These are phyloP conservation scores for Taenaris catops DNA, from an alignment of 2,888 invertebrate genomes.

Conservation along the genomic window DNA sequence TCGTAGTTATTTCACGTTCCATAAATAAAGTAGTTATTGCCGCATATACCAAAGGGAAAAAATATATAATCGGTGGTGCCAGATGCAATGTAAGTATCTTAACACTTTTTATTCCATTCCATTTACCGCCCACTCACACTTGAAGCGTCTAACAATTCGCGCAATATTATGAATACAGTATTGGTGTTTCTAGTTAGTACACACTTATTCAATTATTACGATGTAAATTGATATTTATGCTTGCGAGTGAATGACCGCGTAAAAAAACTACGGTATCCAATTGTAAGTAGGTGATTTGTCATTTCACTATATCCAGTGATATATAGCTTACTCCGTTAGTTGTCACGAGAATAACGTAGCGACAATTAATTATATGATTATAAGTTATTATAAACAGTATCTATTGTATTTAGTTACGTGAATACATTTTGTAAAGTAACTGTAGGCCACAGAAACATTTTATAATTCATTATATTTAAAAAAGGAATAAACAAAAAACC, in stretches of 20 bases:
- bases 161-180: conserved; percentile 10
- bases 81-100: conserved; percentile 9
- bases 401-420: no score
- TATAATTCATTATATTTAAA: no score
- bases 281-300: no score
- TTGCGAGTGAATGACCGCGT: conserved; percentile 17
- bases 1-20: conserved; percentile 1
- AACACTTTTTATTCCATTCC: conserved; percentile 19
- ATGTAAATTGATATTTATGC: conserved; percentile 8
- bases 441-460: no score
- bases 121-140: conserved; percentile 12
- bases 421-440: no score
- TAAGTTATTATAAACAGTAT: no score
- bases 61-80: conserved; percentile 9
- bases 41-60: conserved; percentile 8
- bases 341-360: no score
- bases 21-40: conserved; percentile 17
- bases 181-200: conserved; percentile 20
- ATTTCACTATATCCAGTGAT: no score
- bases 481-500: no score
- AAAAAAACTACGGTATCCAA: conserved; percentile 1
- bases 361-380: no score
- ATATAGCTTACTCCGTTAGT: no score
- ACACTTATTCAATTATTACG: conserved; percentile 21
- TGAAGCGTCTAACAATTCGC: conserved; percentile 7